Percentiles rank a stretch among this genome's conserved stretches.
These are phyloP conservation scores for Drosophila eohydei DNA, from an alignment of 2,888 invertebrate species.

Conservation along the genomic window DNA sequence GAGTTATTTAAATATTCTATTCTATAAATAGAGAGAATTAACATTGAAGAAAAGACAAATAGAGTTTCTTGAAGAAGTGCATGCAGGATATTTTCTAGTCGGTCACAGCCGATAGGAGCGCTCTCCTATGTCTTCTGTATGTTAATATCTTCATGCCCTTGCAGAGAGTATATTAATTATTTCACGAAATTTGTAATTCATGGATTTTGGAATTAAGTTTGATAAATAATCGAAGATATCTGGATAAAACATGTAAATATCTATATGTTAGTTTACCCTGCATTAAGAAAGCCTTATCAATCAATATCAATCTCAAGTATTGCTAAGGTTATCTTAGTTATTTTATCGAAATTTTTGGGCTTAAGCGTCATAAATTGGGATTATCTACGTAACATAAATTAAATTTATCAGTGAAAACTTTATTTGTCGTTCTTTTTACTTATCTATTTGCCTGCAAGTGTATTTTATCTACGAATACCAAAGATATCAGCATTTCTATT, in stretches of 20 bases:
- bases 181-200: not conserved
- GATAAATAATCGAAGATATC: not conserved
- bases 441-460: not conserved
- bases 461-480: slow-evolving; percentile 2
- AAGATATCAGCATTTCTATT: slow-evolving; percentile 1
- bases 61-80: too few relatives aligned
- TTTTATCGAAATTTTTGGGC: not conserved
- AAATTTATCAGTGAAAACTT: not conserved
- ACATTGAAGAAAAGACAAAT: too few relatives aligned
- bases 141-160: not conserved
- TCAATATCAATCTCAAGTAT: too few relatives aligned
- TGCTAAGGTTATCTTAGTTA: not conserved
- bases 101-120: not conserved
- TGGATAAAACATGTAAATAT: too few relatives aligned
- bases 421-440: not conserved
- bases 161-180: not conserved
- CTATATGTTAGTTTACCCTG: too few relatives aligned
- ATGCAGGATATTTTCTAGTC: not conserved
- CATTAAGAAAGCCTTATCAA: too few relatives aligned
- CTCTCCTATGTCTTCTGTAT: not conserved
- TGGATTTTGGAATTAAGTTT: not conserved
- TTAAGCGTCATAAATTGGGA: not conserved
- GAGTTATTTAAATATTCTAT: too few relatives aligned
- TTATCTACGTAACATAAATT: not conserved
- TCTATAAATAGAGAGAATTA: not conserved